Evolutionary conservation across 2,797 vertebrate genomes (phyloP).

Genomic region (Rhyacichthys aspro): DNA sequence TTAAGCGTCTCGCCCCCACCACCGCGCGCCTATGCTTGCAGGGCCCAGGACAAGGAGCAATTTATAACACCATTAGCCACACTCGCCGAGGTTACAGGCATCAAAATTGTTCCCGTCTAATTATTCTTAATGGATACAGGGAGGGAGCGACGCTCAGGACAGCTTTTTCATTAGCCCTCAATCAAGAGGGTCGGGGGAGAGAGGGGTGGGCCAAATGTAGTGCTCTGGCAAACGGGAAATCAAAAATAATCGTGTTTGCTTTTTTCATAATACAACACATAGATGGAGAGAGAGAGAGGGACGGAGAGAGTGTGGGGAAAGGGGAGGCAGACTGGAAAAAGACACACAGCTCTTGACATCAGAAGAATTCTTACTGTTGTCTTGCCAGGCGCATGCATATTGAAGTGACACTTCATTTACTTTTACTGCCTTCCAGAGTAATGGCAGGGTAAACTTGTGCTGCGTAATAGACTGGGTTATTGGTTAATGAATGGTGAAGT

Average conservation of each 20-base stretch:
- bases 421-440: conserved; percentile 72
- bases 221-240: conserved; percentile 89
- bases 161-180: conserved; percentile 99
- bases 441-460: conserved; percentile 71
- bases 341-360: conserved; percentile 48
- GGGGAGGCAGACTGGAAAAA: conserved; percentile 41
- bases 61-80: conserved; percentile 99
- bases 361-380: conserved; percentile 55
- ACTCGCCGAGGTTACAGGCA: conserved; percentile 99
- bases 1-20: conserved; percentile 93
- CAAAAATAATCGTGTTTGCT: conserved; percentile 93
- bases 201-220: conserved; percentile 90
- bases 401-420: conserved; percentile 70
- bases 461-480: conserved; percentile 65
- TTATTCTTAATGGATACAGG: conserved; percentile 99
- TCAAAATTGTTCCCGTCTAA: conserved; percentile 99
- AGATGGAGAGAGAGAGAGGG: conserved; percentile 7
- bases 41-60: conserved; percentile 99
- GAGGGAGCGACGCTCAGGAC: conserved; percentile 97
- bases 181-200: conserved; percentile 90
- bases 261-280: conserved; percentile 76
- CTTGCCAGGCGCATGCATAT: conserved; percentile 47
- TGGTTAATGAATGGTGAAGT: conserved; percentile 75
- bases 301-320: conserved; percentile 10
- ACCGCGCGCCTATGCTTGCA: conserved; percentile 75